Evolutionary conservation across 2,888 invertebrate genomes (phyloP), one percentile per base, ranked within the genome.

Genomic region (Patella ulyssiponensis): DNA sequence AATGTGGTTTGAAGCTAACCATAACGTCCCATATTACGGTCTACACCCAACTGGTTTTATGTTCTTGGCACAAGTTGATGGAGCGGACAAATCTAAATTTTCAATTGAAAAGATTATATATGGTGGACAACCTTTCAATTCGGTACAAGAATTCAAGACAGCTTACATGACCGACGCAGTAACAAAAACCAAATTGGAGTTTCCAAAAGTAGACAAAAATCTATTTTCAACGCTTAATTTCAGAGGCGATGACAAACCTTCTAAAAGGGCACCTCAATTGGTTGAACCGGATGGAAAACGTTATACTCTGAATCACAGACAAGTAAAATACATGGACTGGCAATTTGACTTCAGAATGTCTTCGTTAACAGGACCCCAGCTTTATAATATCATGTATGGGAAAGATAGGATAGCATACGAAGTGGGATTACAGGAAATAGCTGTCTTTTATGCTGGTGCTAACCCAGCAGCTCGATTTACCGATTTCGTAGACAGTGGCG

Each of bases 391-490:
- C 17, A 79, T 84, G 23, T 90, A 81, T 77, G 76, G 83, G n/a
- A 81, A 81, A 4, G 85, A 89, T 71, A 80, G 88, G 64, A 86
- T 90, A 23, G 86, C 85, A 7, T 90, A 89, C 76, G 90, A 90
- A 80, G 78, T 90, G 3, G 85, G 88, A 72, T 74, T 89, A 27
- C 88, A 88, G 58, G 90, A 90, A 77, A 83, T 89, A 12, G 82
- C 84, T 7, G 88, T 87, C 1, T 82, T 86, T 69, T 89, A 89
- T 77, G 85, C 87, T 0, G 89, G 86, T 0, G 69, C 81, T 44
- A 83, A 82, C 44, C 86, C 88, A 4, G 79, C 77, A 5, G 71
- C 79, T 51, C 73, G 82, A 33, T 81, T 83, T 58, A 80, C 87
- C 1, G 80, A 86, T 52, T 88, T 83, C 69, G 79, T 87, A 3